Evolutionary conservation across 2,797 vertebrate genomes (phyloP), one percentile per base, ranked within the genome.

Genomic region (Aselliscus stoliczkanus): DNA sequence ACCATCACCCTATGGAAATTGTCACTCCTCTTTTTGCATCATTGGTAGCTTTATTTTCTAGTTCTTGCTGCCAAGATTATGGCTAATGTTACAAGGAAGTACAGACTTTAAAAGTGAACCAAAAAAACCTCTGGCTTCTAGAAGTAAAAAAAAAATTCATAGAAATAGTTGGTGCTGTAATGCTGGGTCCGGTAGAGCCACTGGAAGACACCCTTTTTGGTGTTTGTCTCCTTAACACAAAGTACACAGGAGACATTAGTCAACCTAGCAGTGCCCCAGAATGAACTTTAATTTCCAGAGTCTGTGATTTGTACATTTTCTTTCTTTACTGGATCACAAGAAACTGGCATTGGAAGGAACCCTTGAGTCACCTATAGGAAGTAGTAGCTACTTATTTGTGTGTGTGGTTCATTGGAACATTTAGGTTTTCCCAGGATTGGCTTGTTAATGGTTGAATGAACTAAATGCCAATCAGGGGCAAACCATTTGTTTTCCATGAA

Each of bases 401-500:
- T 54, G 65, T 25, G 37, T 85, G 72, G 21, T 27, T 72, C 29
- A 2, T n/a, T 44, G 93, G 80, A 96, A 96, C 29, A 42, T 5
- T 44, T 10, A 52, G 50, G 79, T 81, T 98, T 97, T 95, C 56
- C 91, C 64, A 95, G 56, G 96, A 62, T 60, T 92, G 96, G 83
- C 80, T 95, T 95, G 69, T 72, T 95, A 96, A 97, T 94, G 87
- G 27, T 23, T 97, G 77, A 93, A 11, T 13, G 23, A 89, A 56
- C 85, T 80, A 18, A 96, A 94, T 0, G 88, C 97, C 90, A 84
- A 62, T 91, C 82, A 88, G 90, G 79, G 72, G 69, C 34, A 95
- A 88, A 76, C 4, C 64, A 1, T 96, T 97, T 93, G 37, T 90
- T 97, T 97, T 93, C 93, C 60, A 25, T 89, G 75, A 98, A 96